Conservation (phyloP, 2,113 vertebrate genomes). For the Saguinus midas region DNA sequence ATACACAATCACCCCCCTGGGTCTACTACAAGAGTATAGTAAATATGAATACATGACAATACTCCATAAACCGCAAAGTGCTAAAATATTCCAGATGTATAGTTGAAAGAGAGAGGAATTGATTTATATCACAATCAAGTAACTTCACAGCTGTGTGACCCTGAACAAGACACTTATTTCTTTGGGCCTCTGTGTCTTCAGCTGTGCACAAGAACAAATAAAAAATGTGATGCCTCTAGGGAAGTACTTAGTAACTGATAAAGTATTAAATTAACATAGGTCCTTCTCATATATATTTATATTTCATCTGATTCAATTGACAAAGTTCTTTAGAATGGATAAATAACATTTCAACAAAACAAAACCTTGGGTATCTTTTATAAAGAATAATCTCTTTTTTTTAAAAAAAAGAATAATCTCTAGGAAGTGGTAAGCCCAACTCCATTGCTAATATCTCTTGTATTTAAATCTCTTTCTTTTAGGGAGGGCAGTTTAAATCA, state of each 20-base stretch:
- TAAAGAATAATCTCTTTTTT: not conserved
- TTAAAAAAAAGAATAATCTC: not conserved
- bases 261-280: not conserved
- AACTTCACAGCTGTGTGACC: not conserved
- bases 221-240: not conserved
- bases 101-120: not conserved
- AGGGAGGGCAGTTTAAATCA: not conserved
- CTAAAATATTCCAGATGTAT: not conserved
- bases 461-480: too few relatives aligned
- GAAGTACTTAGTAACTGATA: not conserved
- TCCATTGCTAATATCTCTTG: too few relatives aligned
- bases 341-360: not conserved
- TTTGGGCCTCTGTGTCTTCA: not conserved
- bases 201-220: not conserved
- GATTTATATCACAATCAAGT: not conserved
- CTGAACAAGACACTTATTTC: not conserved
- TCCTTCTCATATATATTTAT: not conserved
- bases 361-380: conserved; percentile 43
- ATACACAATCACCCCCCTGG: not conserved
- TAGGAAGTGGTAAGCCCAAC: not conserved
- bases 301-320: not conserved
- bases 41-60: not conserved
- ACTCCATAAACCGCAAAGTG: not conserved
- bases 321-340: not conserved
- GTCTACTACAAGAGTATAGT: not conserved